Base-by-base conservation (phyloP, 1,140 invertebrate genomes). In the Saxidomus purpurata region DNA sequence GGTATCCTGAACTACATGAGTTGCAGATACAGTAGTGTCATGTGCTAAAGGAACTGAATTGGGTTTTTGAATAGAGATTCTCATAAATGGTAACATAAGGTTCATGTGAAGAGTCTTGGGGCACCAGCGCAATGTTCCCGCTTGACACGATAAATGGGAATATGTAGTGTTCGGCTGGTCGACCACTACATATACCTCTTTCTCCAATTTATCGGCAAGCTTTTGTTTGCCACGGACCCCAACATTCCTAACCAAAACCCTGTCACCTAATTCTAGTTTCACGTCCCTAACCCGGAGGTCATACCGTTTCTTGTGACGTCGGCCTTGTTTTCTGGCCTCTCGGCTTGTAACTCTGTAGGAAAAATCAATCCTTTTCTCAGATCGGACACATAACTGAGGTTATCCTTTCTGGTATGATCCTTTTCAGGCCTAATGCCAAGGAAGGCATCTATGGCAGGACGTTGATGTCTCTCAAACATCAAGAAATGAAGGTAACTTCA, bases 401-500 rank as follows among this genome's bases (percentile, higher is more conserved):
- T 6, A 40, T 40, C 31, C 36, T 38, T 74, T 3, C 3, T 8
- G 4, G 4, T 31, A 8, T 31, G 3, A 6, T 8, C 8, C 3
- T 31, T 22, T 9, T 36, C 25, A 4, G 76, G 15, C 34, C 31
- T 34, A 15, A 90, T 43, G 11, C 89, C 90, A 47, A 89, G 76
- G 36, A 77, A 79, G 0, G 88, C 31, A 71, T 92, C 89, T 22
- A 89, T 82, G 1, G 84, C 38, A 31, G 83, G 52, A 8, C 84
- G 76, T n/a, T 80, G 89, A 28, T 89, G 61, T 74, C 89, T 36
- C 0, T 89, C 77, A 90, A 91, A 79, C 87, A 67, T 28, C 76
- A 52, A 25, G 31, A 87, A 81, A 28, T 76, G 1, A 79, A 83
- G 8, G 90, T 90, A 34, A 82, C 67, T 11, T n/a, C 52, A 19